These are phyloP conservation scores for Pinna nobilis DNA, from an alignment of 1,140 invertebrate species.

Conservation along the genomic window DNA sequence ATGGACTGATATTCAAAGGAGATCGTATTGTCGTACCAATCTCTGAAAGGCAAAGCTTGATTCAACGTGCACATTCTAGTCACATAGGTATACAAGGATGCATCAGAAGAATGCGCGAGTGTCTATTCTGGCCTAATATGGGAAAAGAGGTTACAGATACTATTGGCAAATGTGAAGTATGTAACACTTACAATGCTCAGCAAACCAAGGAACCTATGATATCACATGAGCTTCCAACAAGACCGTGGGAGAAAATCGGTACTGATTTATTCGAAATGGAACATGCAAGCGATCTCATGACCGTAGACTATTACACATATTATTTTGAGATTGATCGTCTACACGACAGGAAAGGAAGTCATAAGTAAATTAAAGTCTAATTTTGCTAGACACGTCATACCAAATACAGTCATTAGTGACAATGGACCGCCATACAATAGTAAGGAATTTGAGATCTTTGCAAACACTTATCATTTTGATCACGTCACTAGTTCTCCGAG, in stretches of 20 bases:
- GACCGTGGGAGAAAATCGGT: conserved; percentile 47
- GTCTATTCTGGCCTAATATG: too few species aligned
- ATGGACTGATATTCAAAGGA: too few species aligned
- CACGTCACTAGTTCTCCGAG: neutral
- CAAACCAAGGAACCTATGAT: conserved; percentile 35
- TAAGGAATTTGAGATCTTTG: conserved; percentile 30
- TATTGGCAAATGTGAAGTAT: conserved; percentile 39
- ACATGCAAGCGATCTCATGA: conserved; percentile 34
- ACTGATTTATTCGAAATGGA: conserved; percentile 28
- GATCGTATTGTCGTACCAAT: too few species aligned
- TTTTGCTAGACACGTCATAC: neutral
- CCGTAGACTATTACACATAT: conserved; percentile 41
- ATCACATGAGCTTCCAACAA: conserved; percentile 37
- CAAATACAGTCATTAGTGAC: conserved; percentile 16
- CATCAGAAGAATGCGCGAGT: too few species aligned
- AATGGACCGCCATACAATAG: conserved; percentile 35
- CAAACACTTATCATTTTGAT: conserved; percentile 11
- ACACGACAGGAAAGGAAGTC: conserved; percentile 8
- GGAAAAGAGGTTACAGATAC: too few species aligned
- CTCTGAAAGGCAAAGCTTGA: too few species aligned
- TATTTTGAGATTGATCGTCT: conserved; percentile 40
- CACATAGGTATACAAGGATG: too few species aligned
- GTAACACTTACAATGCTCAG: conserved; percentile 7
- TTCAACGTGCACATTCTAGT: too few species aligned
- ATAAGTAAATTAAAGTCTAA: conserved; percentile 15